Base-by-base conservation (phyloP, 1,140 invertebrate species). In the Chymomyza costata region DNA sequence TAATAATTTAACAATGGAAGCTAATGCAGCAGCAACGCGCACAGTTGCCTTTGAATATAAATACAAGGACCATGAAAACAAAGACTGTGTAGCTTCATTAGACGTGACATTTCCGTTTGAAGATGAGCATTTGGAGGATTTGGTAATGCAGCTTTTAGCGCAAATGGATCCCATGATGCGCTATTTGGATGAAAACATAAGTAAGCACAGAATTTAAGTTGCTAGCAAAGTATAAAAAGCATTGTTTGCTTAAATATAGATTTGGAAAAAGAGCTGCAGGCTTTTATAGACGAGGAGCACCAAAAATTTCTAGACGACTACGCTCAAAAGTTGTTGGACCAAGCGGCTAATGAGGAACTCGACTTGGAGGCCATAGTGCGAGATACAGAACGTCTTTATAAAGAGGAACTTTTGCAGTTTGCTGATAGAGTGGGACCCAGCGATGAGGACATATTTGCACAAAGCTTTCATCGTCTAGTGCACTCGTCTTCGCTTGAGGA, bases 371-470 rank as follows among this genome's bases (percentile, higher is more conserved):
- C 90, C 16, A 86, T 92, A 18, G 90, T 92, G 25, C 89, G 90
- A 63, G 87, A 88, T 59, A 93, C 91, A 88, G 91, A 92, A 62
- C 90, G 90, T 59, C 84, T 88, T 30, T 93, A 91, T 64, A 91
- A 89, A 83, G 87, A 92, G 61, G 92, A 93, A 80, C 87, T 88
- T 11, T 83, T 89, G 17, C 90, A 91, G 74, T 91, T 90, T 86
- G 89, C 90, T 0, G 90, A 92, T 69, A 89, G 90, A 31, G 88
- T 91, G 44, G 91, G 92, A 38, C 90, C 92, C 10, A 91, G 90
- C 2, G 92, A 94, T 86, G 92, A 93, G 76, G 91, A 93, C 78
- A 86, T 95, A 31, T 93, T 94, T 88, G 92, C 93, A 10, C 91
- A 92, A 45, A 93, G 93, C 46, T 96, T 95, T 85, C 93, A 94